phyloP scores from a whole-genome alignment of 2,797 vertebrate species.

The Parotocinclus haroldoi region DNA sequence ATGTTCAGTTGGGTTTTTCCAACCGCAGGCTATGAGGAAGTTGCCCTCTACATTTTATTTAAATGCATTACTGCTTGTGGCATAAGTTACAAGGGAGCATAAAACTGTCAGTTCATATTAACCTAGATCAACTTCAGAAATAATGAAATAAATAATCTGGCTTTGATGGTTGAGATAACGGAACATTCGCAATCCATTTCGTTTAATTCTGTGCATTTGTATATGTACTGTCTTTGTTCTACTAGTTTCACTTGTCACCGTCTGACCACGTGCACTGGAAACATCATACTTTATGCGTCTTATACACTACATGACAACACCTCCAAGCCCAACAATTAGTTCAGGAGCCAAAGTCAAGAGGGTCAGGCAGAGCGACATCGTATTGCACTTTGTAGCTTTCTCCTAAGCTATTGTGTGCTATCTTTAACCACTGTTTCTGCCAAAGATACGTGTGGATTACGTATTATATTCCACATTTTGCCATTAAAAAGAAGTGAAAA shows the following conservation, averaged over 20 bases:
- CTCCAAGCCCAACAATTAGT: background rate
- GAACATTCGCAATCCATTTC: no score
- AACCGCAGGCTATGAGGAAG: conserved; percentile 44
- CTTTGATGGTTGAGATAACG: no score
- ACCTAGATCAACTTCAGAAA: background rate
- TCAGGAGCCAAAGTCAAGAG: conserved; percentile 4
- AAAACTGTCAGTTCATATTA: background rate
- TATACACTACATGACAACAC: background rate
- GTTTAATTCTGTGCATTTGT: no score
- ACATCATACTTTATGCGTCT: no score
- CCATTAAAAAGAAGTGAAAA: conserved; percentile 43
- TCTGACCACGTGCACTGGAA: no score
- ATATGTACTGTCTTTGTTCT: no score
- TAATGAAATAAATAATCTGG: no score
- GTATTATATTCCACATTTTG: conserved; percentile 40
- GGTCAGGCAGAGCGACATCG: conserved; percentile 16
- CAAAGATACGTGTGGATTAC: conserved; percentile 33
- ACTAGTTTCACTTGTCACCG: no score
- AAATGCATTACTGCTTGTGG: conserved; percentile 58
- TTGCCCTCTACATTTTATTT: conserved; percentile 38
- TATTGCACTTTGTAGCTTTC: conserved; percentile 20
- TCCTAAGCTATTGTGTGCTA: conserved; percentile 35
- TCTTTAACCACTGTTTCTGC: conserved; percentile 39
- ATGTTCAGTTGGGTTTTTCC: conserved; percentile 56
- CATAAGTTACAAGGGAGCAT: conserved; percentile 55